phyloP scores from a whole-genome alignment of 2,888 invertebrate species.

The Galerucella pusilla region DNA sequence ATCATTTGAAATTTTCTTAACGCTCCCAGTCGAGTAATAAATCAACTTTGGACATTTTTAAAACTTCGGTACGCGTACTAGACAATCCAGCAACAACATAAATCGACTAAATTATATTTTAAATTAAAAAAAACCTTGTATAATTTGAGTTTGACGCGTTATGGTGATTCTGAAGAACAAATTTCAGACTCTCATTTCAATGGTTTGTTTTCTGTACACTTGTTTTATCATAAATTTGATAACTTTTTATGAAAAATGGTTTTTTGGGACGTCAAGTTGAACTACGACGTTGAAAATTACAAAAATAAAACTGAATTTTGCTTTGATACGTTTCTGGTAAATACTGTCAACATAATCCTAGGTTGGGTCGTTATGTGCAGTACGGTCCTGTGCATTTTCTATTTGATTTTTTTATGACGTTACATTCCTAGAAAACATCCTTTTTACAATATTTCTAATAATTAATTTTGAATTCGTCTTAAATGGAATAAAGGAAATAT shows the following conservation, averaged over 20 bases:
- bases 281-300: too few relatives aligned
- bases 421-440: background rate
- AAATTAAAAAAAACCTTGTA: too few relatives aligned
- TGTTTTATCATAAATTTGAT: too few relatives aligned
- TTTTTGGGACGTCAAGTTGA: too few relatives aligned
- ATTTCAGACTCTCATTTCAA: too few relatives aligned
- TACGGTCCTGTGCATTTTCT: background rate
- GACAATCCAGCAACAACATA: constrained; percentile 1
- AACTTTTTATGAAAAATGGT: too few relatives aligned
- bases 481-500: background rate
- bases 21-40: constrained; percentile 54
- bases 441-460: background rate
- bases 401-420: background rate
- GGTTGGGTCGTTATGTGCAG: background rate
- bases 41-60: constrained; percentile 56
- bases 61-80: constrained; percentile 40
- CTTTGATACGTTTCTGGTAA: too few relatives aligned
- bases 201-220: too few relatives aligned
- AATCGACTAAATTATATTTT: background rate
- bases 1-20: constrained; percentile 63
- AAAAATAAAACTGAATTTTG: too few relatives aligned
- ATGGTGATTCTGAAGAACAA: too few relatives aligned
- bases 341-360: too few relatives aligned
- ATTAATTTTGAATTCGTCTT: background rate
- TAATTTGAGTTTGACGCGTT: too few relatives aligned